A percentile compares a stretch with the other conserved stretches of the same genome.
Evolutionary conservation across 2,113 vertebrate genomes (phyloP).

Genomic region (Thinocorus orbignyianus): DNA sequence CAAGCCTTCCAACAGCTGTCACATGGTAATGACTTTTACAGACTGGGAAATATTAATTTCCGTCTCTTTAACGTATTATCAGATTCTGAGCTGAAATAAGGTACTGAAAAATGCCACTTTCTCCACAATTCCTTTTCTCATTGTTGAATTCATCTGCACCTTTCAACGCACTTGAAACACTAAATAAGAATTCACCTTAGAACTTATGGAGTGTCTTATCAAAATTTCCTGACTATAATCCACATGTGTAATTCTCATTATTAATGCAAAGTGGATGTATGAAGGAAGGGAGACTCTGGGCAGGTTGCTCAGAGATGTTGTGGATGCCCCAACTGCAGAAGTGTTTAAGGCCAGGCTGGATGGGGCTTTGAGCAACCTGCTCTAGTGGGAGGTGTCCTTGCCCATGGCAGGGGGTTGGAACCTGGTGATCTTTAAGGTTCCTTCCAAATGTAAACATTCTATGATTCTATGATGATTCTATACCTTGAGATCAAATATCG

Average conservation of each 20-base stretch:
- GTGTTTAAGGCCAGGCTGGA: too few species aligned
- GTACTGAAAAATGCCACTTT: background rate
- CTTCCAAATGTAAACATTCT: too few species aligned
- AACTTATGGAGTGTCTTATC: background rate
- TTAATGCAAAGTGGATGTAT: background rate
- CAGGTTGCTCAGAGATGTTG: too few species aligned
- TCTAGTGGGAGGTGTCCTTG: too few species aligned
- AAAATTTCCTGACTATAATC: background rate
- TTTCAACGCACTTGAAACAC: slow-evolving; percentile 17
- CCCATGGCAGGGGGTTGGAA: too few species aligned
- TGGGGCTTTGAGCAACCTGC: too few species aligned
- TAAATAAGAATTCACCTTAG: background rate
- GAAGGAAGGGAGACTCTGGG: background rate
- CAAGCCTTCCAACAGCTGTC: background rate
- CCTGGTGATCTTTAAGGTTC: too few species aligned
- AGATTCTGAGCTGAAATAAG: background rate
- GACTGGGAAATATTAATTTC: background rate
- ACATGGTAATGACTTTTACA: background rate
- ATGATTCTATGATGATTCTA: too few species aligned
- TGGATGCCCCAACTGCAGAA: too few species aligned
- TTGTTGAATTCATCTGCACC: background rate
- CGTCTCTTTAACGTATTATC: background rate
- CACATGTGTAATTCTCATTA: background rate
- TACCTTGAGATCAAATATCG: background rate
- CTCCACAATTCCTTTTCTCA: background rate